Conservation (phyloP, 1,140 invertebrate genomes). For the Oppia nitens region DNA sequence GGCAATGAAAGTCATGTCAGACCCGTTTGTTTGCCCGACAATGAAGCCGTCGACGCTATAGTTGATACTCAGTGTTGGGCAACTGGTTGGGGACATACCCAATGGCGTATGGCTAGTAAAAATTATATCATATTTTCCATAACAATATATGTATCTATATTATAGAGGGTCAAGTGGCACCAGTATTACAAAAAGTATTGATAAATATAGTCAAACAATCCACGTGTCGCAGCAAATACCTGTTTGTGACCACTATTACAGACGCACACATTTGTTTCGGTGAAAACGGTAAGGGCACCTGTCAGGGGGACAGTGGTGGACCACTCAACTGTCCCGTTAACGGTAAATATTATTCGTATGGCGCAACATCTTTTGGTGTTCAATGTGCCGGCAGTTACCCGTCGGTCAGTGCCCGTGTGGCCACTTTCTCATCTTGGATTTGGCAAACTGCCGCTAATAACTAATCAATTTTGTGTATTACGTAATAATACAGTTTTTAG, state of each 20-base stretch:
- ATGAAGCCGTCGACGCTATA: not conserved
- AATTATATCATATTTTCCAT: too few species aligned
- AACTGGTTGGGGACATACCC: conserved; percentile 4
- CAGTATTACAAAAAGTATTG: conserved; percentile 9
- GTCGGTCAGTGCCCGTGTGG: conserved; percentile 1
- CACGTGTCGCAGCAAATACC: not conserved
- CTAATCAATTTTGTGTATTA: too few species aligned
- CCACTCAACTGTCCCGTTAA: conserved; percentile 9
- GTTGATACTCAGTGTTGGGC: conserved; percentile 1
- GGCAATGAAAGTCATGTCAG: conserved; percentile 5
- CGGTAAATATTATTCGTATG: conserved; percentile 9
- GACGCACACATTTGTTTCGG: conserved; percentile 31
- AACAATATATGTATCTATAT: too few species aligned
- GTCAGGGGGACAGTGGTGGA: conserved; percentile 13
- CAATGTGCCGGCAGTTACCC: conserved; percentile 9
- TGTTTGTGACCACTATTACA: conserved; percentile 21
- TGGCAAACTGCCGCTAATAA: too few species aligned
- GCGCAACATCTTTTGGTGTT: conserved; percentile 11
- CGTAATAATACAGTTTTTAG: too few species aligned
- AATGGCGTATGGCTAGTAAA: conserved; percentile 2
- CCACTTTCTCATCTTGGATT: conserved; percentile 4
- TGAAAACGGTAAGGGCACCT: conserved; percentile 7
- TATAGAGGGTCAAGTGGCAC: conserved; percentile 10
- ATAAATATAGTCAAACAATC: not conserved
- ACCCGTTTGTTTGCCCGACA: conserved; percentile 4